Evolutionary conservation across 2,888 invertebrate genomes (phyloP).

Genomic region (Globia sparganii): DNA sequence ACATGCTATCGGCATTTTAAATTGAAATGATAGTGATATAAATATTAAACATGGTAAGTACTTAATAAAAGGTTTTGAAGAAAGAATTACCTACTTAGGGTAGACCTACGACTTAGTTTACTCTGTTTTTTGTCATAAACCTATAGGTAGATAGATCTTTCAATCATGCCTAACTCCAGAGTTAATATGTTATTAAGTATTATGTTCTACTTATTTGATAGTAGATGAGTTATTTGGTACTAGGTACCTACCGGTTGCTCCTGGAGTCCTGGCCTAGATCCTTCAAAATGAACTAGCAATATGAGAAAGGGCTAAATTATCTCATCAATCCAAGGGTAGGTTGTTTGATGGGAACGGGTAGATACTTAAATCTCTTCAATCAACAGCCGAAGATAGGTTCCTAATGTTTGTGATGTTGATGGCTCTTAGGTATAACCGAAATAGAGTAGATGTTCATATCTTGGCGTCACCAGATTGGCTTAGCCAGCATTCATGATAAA

Average conservation of each 20-base stretch:
- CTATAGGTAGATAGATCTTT: not conserved
- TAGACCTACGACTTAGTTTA: constrained; percentile 6
- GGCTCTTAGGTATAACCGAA: not conserved
- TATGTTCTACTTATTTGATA: no score
- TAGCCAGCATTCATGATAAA: not conserved
- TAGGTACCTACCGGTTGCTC: no score
- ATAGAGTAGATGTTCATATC: not conserved
- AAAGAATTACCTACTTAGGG: no score
- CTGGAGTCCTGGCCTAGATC: not conserved
- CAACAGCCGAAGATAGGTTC: not conserved
- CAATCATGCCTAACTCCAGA: not conserved
- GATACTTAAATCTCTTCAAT: not conserved
- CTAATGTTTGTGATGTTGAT: not conserved
- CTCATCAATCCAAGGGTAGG: not conserved
- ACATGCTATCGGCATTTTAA: constrained; percentile 77
- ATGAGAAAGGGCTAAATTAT: not conserved
- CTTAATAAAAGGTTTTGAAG: constrained; percentile 52
- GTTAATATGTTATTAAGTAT: no score
- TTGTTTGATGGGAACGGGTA: not conserved
- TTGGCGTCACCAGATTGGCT: not conserved
- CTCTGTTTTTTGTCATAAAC: not conserved
- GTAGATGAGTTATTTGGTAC: no score
- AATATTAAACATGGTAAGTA: constrained; percentile 59
- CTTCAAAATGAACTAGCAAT: not conserved
- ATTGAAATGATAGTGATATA: constrained; percentile 62